Evolutionary conservation across 1,140 invertebrate species (phyloP).

Genomic region (Octopus sinensis): DNA sequence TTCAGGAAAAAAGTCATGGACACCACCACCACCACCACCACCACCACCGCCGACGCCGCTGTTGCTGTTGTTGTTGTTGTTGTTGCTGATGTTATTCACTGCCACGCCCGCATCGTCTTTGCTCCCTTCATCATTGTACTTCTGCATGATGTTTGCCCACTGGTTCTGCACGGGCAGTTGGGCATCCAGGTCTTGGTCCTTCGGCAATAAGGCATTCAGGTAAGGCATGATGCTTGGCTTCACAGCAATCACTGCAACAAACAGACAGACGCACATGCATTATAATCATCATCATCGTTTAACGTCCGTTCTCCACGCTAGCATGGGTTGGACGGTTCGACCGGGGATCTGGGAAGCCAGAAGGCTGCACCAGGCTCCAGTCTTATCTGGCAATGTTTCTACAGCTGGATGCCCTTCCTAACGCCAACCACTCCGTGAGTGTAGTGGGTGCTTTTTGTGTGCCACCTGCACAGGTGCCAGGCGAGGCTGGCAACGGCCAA

Average conservation of each 20-base stretch:
- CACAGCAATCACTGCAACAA: conserved; percentile 78
- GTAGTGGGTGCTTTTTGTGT: no score
- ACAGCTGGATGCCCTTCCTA: no score
- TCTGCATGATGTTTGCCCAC: conserved; percentile 8
- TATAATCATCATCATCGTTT: no score
- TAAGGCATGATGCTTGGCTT: conserved; percentile 81
- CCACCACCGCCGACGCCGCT: conserved; percentile 13
- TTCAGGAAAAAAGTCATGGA: background rate
- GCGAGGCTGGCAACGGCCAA: no score
- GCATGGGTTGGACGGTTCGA: no score
- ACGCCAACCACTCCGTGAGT: no score
- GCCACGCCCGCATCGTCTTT: background rate
- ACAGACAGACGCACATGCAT: background rate
- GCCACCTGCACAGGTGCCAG: no score
- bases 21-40: no score
- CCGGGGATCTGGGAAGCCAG: no score
- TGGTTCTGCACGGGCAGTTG: conserved; percentile 73
- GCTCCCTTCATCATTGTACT: conserved; percentile 4
- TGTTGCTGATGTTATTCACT: conserved; percentile 22
- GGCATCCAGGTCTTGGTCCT: conserved; percentile 91
- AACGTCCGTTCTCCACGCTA: no score
- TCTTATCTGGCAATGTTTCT: no score
- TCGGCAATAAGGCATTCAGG: conserved; percentile 79
- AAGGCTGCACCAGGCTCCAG: no score
- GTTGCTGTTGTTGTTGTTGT: conserved; percentile 24